Percentiles rank a stretch among this genome's conserved stretches.
phyloP scores from a whole-genome alignment of 2,113 vertebrate species.

The Rhea americana region DNA sequence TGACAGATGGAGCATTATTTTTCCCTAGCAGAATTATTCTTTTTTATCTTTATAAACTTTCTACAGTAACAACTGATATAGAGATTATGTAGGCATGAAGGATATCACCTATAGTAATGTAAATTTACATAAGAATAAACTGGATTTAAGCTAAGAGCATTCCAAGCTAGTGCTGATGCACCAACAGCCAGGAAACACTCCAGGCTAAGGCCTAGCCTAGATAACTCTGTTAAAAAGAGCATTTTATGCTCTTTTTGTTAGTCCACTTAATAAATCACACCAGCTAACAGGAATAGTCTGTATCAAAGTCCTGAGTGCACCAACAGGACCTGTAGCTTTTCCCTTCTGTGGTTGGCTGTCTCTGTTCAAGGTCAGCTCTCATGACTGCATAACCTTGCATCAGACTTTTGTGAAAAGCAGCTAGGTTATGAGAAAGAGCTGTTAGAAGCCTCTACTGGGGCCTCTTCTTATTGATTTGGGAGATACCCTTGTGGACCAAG shows the following conservation, averaged over 20 bases:
- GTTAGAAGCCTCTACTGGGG: not conserved
- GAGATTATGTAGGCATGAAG: not conserved
- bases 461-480: rapidly evolving
- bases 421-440: not conserved
- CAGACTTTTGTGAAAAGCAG: not conserved
- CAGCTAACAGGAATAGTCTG: not conserved
- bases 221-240: too few species aligned
- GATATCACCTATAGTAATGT: not conserved
- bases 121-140: not conserved
- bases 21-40: constrained; percentile 13
- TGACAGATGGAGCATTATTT: not conserved
- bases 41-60: not conserved
- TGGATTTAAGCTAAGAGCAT: not conserved
- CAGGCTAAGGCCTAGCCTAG: not conserved
- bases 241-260: not conserved
- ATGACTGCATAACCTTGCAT: not conserved
- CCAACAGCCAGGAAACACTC: not conserved
- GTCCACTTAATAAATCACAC: not conserved
- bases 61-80: not conserved
- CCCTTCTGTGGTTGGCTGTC: not conserved
- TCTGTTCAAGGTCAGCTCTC: not conserved
- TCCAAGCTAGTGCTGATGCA: not conserved
- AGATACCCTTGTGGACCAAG: not conserved
- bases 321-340: not conserved
- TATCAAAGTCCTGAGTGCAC: not conserved